A percentile compares a stretch with the other conserved stretches of the same genome.
phyloP scores from a whole-genome alignment of 1,140 invertebrate genomes.

The Saccostrea cuccullata region DNA sequence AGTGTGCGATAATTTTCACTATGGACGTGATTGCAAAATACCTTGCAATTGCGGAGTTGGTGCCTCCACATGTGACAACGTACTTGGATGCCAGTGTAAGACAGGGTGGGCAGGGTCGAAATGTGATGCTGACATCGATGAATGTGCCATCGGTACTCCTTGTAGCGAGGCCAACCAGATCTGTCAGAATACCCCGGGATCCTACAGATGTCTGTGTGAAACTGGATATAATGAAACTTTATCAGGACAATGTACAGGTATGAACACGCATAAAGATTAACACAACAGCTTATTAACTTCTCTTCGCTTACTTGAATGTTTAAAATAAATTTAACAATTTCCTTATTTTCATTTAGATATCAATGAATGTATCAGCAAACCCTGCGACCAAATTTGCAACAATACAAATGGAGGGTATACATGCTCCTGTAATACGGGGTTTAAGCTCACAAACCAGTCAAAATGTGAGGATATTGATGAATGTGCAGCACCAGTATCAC shows the following conservation, averaged over 20 bases:
- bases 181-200: conserved; percentile 62
- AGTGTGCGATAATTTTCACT: conserved; percentile 48
- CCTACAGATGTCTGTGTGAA: conserved; percentile 59
- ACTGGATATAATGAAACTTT: conserved; percentile 55
- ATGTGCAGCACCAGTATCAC: background rate
- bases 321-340: background rate
- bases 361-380: conserved; percentile 62
- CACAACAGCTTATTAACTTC: background rate
- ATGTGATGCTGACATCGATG: conserved; percentile 62
- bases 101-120: conserved; percentile 59
- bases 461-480: conserved; percentile 43
- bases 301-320: background rate
- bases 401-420: conserved; percentile 67
- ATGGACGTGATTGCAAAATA: conserved; percentile 56
- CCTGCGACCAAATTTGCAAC: conserved; percentile 66
- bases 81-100: conserved; percentile 58
- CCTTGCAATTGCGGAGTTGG: conserved; percentile 56
- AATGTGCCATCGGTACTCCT: conserved; percentile 48
- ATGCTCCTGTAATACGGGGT: conserved; percentile 67
- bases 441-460: conserved; percentile 46
- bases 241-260: conserved; percentile 49
- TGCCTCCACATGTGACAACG: conserved; percentile 48
- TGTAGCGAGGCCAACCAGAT: conserved; percentile 34
- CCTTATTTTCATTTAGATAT: conserved; percentile 72
- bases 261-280: background rate